Base-by-base conservation (phyloP, 2,113 vertebrate species). In the Scartelaos histophorus region DNA sequence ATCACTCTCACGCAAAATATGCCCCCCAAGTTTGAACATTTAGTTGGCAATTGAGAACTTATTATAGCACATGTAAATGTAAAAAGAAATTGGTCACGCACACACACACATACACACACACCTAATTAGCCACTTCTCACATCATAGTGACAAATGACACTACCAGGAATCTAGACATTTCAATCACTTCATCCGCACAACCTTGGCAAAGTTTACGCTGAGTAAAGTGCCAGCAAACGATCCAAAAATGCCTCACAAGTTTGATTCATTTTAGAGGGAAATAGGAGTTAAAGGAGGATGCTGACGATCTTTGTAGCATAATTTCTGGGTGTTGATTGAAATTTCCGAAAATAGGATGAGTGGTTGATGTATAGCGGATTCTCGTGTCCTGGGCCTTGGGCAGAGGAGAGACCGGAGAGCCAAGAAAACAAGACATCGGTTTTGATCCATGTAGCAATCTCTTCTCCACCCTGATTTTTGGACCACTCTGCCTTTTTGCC, bases 191-290 rank as follows among this genome's bases (percentile, higher is more conserved):
- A 78, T 73, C 87, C 83, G 79, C 67, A 90, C 84, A 87, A 84
- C 83, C 90, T 87, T 91, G 91, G 91, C 89, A 91, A 91, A 90
- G 85, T 88, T 90, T 88, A 89, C 89, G 76, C 83, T 78, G 87
- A 90, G 85, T 90, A 90, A 92, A 92, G 91, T 92, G 90, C 89
- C 89, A 90, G 88, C 83, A 89, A 89, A 89, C 79, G 65, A 90
- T 89, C 89, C 82, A 82, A 83, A 90, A 78, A 84, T 29, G 46
- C 78, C 76, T 81, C 77, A 16, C 73, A 43, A 67, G 79, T 82
- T 71, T 84, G 80, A 78, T 70, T 78, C 71, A 54, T 80, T 65
- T 43, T 73, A 25, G 66, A 69, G 70, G 75, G 61, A 66, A 71
- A 71, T 64, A 54, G 66, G 64, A 69, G 56, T 71, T 29, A 66